Conservation (phyloP, 1,140 invertebrate genomes). For the Drosophila pruinosa region DNA sequence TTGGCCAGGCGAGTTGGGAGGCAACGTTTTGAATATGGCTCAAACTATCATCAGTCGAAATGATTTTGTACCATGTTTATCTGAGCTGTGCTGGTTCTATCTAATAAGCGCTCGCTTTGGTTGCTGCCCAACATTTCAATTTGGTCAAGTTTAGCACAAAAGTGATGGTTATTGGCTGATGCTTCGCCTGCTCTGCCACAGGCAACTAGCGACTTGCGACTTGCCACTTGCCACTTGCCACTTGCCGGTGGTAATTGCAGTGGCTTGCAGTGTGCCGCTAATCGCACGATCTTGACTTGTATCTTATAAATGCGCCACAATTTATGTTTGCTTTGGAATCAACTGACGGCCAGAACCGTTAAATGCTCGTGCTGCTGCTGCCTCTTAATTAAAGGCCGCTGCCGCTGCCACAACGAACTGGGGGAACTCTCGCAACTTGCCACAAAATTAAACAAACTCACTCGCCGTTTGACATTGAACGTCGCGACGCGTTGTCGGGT, state of each 20-base stretch:
- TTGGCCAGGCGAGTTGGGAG: constrained; percentile 21
- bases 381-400: constrained; percentile 29
- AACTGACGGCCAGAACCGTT: constrained; percentile 46
- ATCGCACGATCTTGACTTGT: constrained; percentile 64
- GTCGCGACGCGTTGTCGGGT: constrained; percentile 2
- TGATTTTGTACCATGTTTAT: constrained; percentile 9
- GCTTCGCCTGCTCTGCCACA: neutral
- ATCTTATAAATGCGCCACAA: constrained; percentile 74
- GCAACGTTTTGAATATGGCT: constrained; percentile 21
- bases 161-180: constrained; percentile 23
- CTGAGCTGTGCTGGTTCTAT: constrained; percentile 1
- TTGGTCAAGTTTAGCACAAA: constrained; percentile 23
- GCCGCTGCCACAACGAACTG: no score
- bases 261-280: constrained; percentile 30
- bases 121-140: constrained; percentile 36
- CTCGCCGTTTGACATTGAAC: constrained; percentile 67
- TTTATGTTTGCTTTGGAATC: constrained; percentile 73
- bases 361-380: constrained; percentile 55
- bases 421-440: constrained; percentile 13
- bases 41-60: constrained; percentile 15
- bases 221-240: neutral
- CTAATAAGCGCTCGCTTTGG: neutral
- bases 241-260: constrained; percentile 29
- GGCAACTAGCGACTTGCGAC: no score
- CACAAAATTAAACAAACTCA: constrained; percentile 31